Conservation (phyloP, 2,113 vertebrate species). For the Sceloporus tristichus region DNA sequence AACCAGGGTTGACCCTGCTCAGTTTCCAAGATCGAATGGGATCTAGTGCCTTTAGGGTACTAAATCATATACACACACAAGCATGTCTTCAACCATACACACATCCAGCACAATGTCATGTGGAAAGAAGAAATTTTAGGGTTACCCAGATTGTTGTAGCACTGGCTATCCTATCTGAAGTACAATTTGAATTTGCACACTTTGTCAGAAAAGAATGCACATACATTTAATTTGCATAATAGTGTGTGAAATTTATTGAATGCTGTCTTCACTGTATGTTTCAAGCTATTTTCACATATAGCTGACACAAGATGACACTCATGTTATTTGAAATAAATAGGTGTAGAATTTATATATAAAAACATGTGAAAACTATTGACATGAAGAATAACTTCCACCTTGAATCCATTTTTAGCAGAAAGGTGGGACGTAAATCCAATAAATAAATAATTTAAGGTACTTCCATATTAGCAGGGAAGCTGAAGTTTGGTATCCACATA, state of each 20-base stretch:
- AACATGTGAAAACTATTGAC: background rate
- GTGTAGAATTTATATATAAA: background rate
- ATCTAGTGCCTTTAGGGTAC: too few relatives aligned
- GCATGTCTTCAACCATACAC: too few relatives aligned
- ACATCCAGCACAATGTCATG: too few relatives aligned
- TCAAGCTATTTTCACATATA: background rate
- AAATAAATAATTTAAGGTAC: background rate
- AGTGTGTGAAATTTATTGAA: constrained; percentile 2
- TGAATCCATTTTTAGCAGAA: too few relatives aligned
- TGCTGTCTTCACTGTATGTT: background rate
- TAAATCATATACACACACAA: too few relatives aligned
- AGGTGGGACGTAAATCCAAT: too few relatives aligned
- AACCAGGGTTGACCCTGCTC: too few relatives aligned
- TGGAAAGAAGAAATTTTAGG: too few relatives aligned
- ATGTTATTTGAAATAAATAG: background rate
- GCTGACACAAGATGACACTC: constrained; percentile 4
- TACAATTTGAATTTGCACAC: background rate
- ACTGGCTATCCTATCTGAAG: background rate
- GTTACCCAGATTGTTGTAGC: background rate
- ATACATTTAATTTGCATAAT: background rate
- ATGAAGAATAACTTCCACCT: too few relatives aligned
- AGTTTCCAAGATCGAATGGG: too few relatives aligned
- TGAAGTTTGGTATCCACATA: background rate
- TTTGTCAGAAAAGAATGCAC: background rate
- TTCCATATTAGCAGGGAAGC: background rate